Evolutionary conservation across 1,140 invertebrate genomes (phyloP).

Genomic region (Battus philenor): DNA sequence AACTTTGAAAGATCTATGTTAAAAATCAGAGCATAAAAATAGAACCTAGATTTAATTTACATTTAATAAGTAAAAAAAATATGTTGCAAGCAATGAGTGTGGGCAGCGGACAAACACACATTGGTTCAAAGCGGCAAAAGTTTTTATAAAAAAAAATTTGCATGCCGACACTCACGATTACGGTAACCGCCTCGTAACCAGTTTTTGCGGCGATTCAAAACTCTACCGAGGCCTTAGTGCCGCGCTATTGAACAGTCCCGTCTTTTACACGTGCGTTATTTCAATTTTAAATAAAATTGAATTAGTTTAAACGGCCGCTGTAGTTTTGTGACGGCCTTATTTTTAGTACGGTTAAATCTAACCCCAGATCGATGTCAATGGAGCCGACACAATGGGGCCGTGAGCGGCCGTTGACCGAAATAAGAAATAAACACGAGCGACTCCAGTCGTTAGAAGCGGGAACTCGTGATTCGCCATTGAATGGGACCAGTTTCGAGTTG

Average conservation of each 20-base stretch:
- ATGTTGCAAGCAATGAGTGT: too few relatives aligned
- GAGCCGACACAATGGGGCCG: constrained; percentile 51
- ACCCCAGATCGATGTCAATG: constrained; percentile 62
- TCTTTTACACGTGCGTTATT: not conserved
- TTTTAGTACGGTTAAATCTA: constrained; percentile 34
- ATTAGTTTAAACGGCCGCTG: constrained; percentile 1
- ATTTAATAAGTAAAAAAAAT: too few relatives aligned
- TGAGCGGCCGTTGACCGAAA: constrained; percentile 62
- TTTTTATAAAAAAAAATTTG: too few relatives aligned
- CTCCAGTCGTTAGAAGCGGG: constrained; percentile 42
- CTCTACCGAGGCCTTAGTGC: constrained; percentile 4
- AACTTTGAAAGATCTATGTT: too few relatives aligned
- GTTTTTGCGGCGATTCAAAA: constrained; percentile 19
- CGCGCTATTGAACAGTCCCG: not conserved
- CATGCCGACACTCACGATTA: constrained; percentile 19
- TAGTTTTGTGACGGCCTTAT: constrained; percentile 20
- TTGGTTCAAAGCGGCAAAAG: too few relatives aligned
- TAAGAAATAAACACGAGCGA: constrained; percentile 51
- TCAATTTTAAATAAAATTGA: constrained; percentile 1
- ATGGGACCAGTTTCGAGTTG: constrained; percentile 11
- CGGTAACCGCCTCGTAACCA: constrained; percentile 13
- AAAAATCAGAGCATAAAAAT: too few relatives aligned
- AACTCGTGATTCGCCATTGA: constrained; percentile 42
- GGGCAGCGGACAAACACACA: too few relatives aligned
- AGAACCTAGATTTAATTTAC: too few relatives aligned